Evolutionary conservation across 2,888 invertebrate genomes (phyloP).

Genomic region (Caenorhabditis macrosperma): DNA sequence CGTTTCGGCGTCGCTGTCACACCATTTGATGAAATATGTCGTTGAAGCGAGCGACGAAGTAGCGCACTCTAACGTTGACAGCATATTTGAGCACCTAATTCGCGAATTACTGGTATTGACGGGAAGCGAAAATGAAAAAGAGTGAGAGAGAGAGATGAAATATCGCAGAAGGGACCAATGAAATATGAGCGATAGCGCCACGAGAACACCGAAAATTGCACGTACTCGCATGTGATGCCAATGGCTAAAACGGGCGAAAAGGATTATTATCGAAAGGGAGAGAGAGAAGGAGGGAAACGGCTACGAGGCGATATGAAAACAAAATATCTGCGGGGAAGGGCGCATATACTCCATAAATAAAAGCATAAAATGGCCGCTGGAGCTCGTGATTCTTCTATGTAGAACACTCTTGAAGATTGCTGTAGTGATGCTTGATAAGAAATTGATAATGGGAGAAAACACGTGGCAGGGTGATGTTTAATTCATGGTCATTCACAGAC

Average conservation of each 20-base stretch:
- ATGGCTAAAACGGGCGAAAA: background rate
- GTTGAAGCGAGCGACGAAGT: background rate
- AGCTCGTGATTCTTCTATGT: background rate
- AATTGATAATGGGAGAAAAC: constrained; percentile 1
- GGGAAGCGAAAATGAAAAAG: background rate
- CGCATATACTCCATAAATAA: background rate
- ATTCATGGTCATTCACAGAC: constrained; percentile 14
- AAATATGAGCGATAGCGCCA: background rate
- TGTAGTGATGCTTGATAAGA: background rate
- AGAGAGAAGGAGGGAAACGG: background rate
- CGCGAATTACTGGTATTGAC: background rate
- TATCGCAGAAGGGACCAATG: background rate
- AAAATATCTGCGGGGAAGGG: background rate
- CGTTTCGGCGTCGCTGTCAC: background rate
- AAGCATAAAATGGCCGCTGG: background rate
- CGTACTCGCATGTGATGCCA: constrained; percentile 8
- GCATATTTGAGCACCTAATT: constrained; percentile 9
- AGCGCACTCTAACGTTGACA: background rate
- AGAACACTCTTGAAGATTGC: background rate
- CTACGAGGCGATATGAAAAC: constrained; percentile 10
- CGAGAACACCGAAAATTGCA: constrained; percentile 6
- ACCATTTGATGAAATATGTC: constrained; percentile 12
- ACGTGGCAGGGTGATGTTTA: constrained; percentile 13
- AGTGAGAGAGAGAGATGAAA: too few relatives aligned
- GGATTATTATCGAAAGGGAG: constrained; percentile 8